Evolutionary conservation across 2,113 vertebrate species (phyloP).

Genomic region (Ceuthmochares aereus): DNA sequence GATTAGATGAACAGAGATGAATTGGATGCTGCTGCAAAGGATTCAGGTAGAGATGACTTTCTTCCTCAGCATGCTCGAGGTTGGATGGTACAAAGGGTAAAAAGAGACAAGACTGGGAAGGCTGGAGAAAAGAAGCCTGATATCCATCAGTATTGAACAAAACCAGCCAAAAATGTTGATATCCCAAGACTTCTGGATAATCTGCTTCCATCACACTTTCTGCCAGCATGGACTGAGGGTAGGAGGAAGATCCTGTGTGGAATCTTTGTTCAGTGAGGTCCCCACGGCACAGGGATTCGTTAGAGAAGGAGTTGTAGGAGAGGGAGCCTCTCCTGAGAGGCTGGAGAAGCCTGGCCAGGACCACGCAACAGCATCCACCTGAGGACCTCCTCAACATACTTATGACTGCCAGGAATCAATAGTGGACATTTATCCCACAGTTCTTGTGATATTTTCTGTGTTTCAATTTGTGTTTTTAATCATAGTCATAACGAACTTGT

Average conservation of each 20-base stretch:
- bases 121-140: background rate
- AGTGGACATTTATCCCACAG: background rate
- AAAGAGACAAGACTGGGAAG: background rate
- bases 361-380: background rate
- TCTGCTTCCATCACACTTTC: background rate
- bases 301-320: background rate
- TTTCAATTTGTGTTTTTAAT: background rate
- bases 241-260: background rate
- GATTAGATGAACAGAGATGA: background rate
- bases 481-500: background rate
- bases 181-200: background rate
- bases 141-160: background rate
- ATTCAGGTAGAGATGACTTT: background rate
- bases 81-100: background rate
- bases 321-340: background rate
- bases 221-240: fast-evolving
- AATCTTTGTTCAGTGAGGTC: background rate
- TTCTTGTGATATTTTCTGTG: background rate
- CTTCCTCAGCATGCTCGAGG: background rate
- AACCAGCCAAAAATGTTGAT: background rate
- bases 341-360: background rate
- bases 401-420: background rate
- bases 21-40: background rate
- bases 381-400: background rate
- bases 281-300: background rate